Evolutionary conservation across 2,888 invertebrate species (phyloP).

Genomic region (Conomelus anceps): DNA sequence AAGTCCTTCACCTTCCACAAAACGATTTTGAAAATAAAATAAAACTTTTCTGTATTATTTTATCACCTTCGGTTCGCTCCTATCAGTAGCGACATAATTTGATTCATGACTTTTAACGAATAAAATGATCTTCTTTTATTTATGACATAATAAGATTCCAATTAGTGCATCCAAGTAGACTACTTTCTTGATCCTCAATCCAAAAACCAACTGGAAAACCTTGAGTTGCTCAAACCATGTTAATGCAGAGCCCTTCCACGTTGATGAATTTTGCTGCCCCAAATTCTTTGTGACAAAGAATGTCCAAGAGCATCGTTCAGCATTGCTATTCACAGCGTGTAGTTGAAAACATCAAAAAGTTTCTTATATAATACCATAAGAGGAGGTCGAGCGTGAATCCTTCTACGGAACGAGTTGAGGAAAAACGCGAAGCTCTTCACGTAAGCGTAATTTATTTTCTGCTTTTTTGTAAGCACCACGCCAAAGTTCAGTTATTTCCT

Average conservation of each 20-base stretch:
- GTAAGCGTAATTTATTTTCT: neutral
- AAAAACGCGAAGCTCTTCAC: neutral
- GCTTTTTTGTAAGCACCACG: neutral
- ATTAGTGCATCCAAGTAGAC: neutral
- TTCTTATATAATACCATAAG: neutral
- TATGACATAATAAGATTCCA: neutral
- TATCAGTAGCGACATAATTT: too few relatives aligned
- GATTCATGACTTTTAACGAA: too few relatives aligned
- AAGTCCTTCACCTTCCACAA: too few relatives aligned
- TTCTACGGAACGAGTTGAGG: neutral
- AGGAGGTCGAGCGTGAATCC: neutral
- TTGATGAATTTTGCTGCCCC: neutral
- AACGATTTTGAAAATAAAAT: too few relatives aligned
- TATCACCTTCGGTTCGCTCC: too few relatives aligned
- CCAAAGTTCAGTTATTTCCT: neutral
- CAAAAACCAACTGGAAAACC: neutral
- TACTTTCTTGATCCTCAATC: too few relatives aligned
- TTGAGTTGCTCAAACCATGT: neutral
- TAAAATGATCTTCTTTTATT: too few relatives aligned
- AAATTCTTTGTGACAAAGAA: neutral
- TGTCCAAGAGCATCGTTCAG: neutral
- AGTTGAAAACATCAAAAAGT: neutral
- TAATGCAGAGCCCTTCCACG: neutral
- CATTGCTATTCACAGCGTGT: neutral
- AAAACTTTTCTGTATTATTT: too few relatives aligned